phyloP scores from a whole-genome alignment of 2,888 invertebrate species.

The Volucella bombylans region DNA sequence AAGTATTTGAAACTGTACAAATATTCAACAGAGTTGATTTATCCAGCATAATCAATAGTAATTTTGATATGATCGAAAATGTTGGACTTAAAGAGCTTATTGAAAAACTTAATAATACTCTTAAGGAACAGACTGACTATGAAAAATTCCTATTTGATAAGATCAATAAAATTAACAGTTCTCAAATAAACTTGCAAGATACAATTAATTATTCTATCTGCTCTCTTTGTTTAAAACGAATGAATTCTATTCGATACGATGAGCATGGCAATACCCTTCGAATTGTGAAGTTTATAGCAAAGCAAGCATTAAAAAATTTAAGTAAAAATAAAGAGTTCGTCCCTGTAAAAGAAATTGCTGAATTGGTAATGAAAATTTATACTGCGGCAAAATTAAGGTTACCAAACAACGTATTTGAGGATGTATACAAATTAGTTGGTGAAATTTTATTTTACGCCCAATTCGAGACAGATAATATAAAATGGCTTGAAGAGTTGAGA shows the following conservation, averaged over 20 bases:
- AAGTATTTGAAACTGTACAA: background rate
- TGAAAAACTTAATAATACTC: background rate
- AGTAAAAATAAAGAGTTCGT: background rate
- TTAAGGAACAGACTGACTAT: slow-evolving; percentile 20
- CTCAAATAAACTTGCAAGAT: background rate
- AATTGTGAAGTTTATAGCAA: background rate
- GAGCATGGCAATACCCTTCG: background rate
- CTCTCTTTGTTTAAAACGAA: background rate
- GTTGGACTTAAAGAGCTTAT: background rate
- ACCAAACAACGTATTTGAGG: background rate
- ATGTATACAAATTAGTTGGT: background rate
- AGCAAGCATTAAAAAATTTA: background rate
- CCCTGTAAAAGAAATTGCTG: background rate
- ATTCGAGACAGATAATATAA: background rate
- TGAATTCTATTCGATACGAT: background rate
- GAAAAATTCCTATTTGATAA: slow-evolving; percentile 12
- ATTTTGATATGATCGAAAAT: background rate
- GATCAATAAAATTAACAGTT: slow-evolving; percentile 8
- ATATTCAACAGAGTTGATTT: background rate
- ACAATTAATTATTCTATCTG: background rate
- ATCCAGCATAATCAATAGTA: too few relatives aligned
- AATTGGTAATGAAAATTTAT: background rate
- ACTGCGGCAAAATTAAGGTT: too few relatives aligned
- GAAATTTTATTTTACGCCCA: background rate
- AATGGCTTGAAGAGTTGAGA: slow-evolving; percentile 8